phyloP scores from a whole-genome alignment of 2,797 vertebrate species.

The Thripadectes ignobilis region DNA sequence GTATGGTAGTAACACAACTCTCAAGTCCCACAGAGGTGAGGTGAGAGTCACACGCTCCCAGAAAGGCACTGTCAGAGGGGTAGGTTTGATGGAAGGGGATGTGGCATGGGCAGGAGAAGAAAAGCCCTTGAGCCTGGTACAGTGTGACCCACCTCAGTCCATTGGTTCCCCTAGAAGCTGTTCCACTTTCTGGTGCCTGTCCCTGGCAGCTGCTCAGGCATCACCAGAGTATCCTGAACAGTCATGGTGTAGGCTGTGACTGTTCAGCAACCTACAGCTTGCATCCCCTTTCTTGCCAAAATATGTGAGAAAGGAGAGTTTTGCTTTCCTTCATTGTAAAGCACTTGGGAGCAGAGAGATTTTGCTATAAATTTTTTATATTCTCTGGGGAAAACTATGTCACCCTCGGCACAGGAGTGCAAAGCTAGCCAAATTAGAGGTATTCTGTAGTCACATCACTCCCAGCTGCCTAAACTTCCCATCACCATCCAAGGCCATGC shows the following conservation, averaged over 20 bases:
- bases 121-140: neutral
- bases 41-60: fast-evolving
- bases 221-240: neutral
- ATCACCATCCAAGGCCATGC: neutral
- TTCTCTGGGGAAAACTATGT: neutral
- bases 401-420: neutral
- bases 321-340: neutral
- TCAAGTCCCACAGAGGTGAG: neutral
- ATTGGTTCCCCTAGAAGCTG: neutral
- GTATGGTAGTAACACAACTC: neutral
- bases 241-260: neutral
- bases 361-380: neutral
- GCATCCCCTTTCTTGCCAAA: neutral
- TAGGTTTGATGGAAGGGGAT: neutral
- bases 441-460: neutral
- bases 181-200: neutral
- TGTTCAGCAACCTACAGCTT: neutral
- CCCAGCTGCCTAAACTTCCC: neutral
- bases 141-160: neutral
- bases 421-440: neutral
- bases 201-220: neutral
- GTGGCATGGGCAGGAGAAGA: neutral
- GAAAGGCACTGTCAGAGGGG: neutral
- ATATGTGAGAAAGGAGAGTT: neutral
- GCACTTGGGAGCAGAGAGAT: neutral